Percentiles rank a stretch among this genome's conserved stretches.
Conservation (phyloP, 1,140 invertebrate genomes). For the Pseudomyrmex concolor region DNA sequence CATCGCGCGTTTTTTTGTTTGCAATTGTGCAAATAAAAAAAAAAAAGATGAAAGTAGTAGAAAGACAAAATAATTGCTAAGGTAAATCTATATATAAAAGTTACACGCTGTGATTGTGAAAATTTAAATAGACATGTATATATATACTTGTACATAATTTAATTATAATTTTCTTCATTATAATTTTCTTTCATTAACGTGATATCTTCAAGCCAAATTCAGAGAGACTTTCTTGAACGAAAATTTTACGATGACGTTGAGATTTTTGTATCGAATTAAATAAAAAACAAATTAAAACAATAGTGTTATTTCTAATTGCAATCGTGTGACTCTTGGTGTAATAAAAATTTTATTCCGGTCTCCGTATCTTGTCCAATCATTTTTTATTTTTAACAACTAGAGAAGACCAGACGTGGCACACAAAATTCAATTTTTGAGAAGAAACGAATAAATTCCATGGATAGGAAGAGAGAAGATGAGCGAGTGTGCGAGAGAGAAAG, state of each 20-base stretch:
- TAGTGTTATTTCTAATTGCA: neutral
- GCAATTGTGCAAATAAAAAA: slow-evolving; percentile 49
- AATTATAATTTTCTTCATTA: neutral
- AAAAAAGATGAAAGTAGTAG: slow-evolving; percentile 24
- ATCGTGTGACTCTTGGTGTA: neutral
- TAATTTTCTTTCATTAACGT: neutral
- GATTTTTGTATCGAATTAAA: slow-evolving; percentile 14
- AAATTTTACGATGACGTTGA: slow-evolving; percentile 1
- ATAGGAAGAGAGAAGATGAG: slow-evolving; percentile 18
- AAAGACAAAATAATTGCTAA: slow-evolving; percentile 81
- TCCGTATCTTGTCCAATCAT: too few relatives aligned
- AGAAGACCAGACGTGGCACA: too few relatives aligned
- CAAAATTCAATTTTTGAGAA: neutral
- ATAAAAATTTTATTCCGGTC: neutral
- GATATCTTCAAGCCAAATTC: slow-evolving; percentile 1
- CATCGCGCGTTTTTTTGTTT: neutral
- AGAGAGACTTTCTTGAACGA: neutral
- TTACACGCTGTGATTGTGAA: slow-evolving; percentile 66
- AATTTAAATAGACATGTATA: slow-evolving; percentile 36
- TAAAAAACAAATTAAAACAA: neutral
- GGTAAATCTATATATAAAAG: slow-evolving; percentile 73
- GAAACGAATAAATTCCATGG: neutral
- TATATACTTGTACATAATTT: neutral
- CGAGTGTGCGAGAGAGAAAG: slow-evolving; percentile 6
- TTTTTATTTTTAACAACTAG: too few relatives aligned